phyloP scores from a whole-genome alignment of 2,797 vertebrate species.

The Channa striata region DNA sequence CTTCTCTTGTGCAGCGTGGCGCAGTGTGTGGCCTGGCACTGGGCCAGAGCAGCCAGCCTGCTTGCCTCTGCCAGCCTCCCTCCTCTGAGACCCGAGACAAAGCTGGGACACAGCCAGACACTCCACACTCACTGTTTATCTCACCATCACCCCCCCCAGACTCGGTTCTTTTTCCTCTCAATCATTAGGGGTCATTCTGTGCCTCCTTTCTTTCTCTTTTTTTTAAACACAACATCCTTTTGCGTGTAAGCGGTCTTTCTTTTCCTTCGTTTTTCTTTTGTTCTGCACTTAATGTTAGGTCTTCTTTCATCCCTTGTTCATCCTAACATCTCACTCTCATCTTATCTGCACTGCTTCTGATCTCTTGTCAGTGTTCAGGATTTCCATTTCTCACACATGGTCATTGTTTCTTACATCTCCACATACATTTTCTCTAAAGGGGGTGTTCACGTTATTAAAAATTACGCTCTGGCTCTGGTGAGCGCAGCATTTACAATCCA shows the following conservation, averaged over 20 bases:
- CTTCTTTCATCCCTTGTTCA: slow-evolving; percentile 2
- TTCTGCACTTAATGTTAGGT: not conserved
- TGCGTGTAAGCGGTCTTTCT: slow-evolving; percentile 3
- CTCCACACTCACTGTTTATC: slow-evolving; percentile 60
- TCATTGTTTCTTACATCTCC: slow-evolving; percentile 13
- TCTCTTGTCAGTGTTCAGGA: slow-evolving; percentile 4
- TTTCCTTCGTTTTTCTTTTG: not conserved
- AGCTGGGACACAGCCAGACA: slow-evolving; percentile 82
- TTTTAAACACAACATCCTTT: not conserved
- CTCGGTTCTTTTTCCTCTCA: slow-evolving; percentile 26
- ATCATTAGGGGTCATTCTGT: slow-evolving; percentile 19
- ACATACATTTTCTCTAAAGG: not conserved
- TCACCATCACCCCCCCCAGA: slow-evolving; percentile 36
- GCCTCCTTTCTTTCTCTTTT: slow-evolving; percentile 13
- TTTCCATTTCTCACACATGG: slow-evolving; percentile 13
- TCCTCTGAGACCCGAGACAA: slow-evolving; percentile 83
- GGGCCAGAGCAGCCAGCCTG: slow-evolving; percentile 78
- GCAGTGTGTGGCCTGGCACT: slow-evolving; percentile 80
- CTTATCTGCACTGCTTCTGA: not conserved
- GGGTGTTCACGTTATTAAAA: no score
- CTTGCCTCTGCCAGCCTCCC: slow-evolving; percentile 78
- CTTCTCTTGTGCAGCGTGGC: slow-evolving; percentile 78
- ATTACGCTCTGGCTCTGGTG: no score
- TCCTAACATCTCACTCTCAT: slow-evolving; percentile 9
- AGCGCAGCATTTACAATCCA: no score